These are phyloP conservation scores for Tribolium madens DNA, from an alignment of 1,140 invertebrate genomes.

Conservation along the genomic window DNA sequence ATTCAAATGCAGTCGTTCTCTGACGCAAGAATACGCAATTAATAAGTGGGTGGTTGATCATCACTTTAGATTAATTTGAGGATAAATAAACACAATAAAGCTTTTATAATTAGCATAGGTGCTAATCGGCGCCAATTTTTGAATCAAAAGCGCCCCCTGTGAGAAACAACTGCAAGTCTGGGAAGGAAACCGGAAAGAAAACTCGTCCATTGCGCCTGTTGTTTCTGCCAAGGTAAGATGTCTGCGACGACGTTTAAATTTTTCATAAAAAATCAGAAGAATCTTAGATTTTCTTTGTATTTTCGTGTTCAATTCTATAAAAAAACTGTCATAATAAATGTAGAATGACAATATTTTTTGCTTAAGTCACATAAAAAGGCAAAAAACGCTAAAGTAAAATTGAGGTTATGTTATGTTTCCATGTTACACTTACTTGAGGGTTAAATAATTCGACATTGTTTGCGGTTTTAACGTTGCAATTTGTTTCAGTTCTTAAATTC, in stretches of 20 bases:
- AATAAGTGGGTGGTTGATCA: not conserved
- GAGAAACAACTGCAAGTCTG: not conserved
- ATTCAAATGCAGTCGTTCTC: not conserved
- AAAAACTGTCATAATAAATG: not conserved
- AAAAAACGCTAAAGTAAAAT: too few species aligned
- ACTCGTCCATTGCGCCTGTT: slow-evolving; percentile 50
- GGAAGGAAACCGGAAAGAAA: slow-evolving; percentile 8
- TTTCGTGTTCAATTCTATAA: not conserved
- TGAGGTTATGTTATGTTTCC: too few species aligned
- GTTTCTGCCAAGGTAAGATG: slow-evolving; percentile 49
- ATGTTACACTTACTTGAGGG: too few species aligned
- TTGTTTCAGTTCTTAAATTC: slow-evolving; percentile 64
- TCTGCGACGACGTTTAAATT: not conserved
- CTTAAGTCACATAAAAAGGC: too few species aligned
- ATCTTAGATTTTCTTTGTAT: not conserved
- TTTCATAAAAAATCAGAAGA: not conserved
- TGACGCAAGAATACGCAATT: not conserved
- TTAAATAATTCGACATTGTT: too few species aligned
- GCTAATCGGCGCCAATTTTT: not conserved
- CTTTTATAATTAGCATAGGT: too few species aligned
- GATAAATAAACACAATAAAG: not conserved
- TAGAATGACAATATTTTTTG: too few species aligned
- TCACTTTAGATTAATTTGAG: not conserved
- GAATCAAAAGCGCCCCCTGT: not conserved
- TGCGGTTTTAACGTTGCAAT: not conserved